Evolutionary conservation across 2,888 invertebrate species (phyloP).

Genomic region (Lysandra coridon): DNA sequence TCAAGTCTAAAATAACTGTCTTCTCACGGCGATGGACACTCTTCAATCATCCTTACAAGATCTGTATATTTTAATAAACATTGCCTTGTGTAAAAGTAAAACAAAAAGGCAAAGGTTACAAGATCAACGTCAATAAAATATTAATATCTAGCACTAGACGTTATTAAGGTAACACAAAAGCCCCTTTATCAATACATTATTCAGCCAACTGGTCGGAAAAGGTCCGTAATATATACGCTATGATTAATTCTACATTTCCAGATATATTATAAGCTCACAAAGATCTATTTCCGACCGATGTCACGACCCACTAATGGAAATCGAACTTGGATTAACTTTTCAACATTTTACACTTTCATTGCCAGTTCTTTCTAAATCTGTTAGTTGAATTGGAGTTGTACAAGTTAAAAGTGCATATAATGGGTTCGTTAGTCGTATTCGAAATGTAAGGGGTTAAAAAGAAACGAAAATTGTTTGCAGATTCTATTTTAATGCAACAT

Average conservation of each 20-base stretch:
- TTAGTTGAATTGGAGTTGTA: background rate
- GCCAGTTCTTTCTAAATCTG: background rate
- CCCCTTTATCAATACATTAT: conserved; percentile 10
- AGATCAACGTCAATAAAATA: background rate
- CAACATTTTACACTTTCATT: conserved; percentile 21
- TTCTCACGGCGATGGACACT: too few species aligned
- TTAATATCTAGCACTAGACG: conserved; percentile 9
- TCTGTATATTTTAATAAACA: too few species aligned
- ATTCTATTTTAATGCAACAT: background rate
- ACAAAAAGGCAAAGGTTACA: background rate
- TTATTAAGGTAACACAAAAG: background rate
- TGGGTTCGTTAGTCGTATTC: background rate
- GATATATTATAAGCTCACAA: conserved; percentile 23
- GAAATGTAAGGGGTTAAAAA: background rate
- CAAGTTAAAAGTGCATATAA: background rate
- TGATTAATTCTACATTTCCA: conserved; percentile 27
- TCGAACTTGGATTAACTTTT: conserved; percentile 33
- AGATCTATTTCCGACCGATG: conserved; percentile 39
- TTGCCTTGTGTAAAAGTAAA: background rate
- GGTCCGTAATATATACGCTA: conserved; percentile 19
- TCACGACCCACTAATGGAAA: conserved; percentile 35
- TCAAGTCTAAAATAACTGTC: too few species aligned
- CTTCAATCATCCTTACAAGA: too few species aligned
- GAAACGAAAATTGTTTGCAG: background rate
- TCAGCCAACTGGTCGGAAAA: conserved; percentile 17